Base-by-base conservation (phyloP, 2,797 vertebrate genomes). In the Adrianichthys oophorus region DNA sequence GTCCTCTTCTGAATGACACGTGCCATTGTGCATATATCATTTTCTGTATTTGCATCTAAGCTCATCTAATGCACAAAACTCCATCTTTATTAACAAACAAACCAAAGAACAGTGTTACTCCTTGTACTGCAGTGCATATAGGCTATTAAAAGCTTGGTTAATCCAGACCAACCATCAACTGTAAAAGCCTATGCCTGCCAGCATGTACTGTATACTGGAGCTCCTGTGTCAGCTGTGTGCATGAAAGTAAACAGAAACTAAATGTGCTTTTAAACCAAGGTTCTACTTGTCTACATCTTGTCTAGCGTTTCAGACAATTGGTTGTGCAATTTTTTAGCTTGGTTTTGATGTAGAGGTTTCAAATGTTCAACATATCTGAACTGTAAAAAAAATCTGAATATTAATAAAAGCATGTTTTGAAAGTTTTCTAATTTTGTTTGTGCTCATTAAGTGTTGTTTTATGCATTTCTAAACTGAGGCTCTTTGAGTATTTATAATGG, bases 391-490 rank as follows among this genome's bases (percentile, higher is more conserved):
- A 92, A 83, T 71, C 83, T 78, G 69, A 88, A 80, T 91, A 91
- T 87, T 89, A 98, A 96, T 95, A 97, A 97, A 93, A 94, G 92
- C 91, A 92, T 92, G 89, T 95, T 84, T 94, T 94, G 90, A 93
- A 92, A 91, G 70, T 95, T 96, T 95, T 95, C 81, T 91, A 89
- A 94, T 61, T 82, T 85, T 85, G 59, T 86, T 91, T 90, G 75
- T 90, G 70, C 57, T 66, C 16, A 16, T 10, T 45, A 29, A 21
- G 29, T 2, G 24, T 54, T 41, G 37, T 52, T 64, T 6, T 32
- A 32, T 32, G 32, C 32, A 32, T 32, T 32, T 8, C 32, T 32
- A 32, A 32, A 12, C 32, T 32, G 26, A 26, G 7, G 7, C 26
- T 26, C 5, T 6, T 26, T 7, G 26, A 7, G 26, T 7, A 26